A percentile compares a stretch with the other conserved stretches of the same genome.
phyloP scores from a whole-genome alignment of 2,797 vertebrate genomes.

The Tokudaia muenninki region DNA sequence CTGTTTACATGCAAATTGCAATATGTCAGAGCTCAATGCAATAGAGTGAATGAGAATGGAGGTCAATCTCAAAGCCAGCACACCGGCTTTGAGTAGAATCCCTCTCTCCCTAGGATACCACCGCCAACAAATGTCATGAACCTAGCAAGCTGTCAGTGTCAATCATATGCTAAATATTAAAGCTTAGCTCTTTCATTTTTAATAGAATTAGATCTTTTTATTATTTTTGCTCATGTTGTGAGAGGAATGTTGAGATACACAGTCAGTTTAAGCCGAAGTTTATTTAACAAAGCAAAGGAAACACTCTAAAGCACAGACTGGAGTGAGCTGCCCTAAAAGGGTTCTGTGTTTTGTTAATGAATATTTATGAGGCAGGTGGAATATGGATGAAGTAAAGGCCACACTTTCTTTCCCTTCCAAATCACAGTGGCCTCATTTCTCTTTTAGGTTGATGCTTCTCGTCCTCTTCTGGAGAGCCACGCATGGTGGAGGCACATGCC shows the following conservation, averaged over 20 bases:
- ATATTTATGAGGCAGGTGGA: not conserved
- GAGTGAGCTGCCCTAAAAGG: not conserved
- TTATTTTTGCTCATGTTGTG: not conserved
- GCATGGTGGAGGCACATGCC: not conserved
- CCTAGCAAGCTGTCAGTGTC: not conserved
- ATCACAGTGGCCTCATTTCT: not conserved
- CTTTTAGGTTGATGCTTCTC: not conserved
- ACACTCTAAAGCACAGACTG: not conserved
- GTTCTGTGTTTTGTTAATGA: not conserved
- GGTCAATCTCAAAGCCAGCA: not conserved
- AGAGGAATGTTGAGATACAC: not conserved
- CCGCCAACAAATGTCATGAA: not conserved
- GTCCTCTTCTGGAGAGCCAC: not conserved
- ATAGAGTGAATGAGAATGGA: not conserved
- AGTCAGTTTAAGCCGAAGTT: not conserved
- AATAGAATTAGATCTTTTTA: not conserved
- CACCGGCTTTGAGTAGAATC: not conserved
- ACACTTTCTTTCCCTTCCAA: not conserved
- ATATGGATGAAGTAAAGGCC: not conserved
- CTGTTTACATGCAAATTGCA: slow-evolving; percentile 24
- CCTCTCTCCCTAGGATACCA: not conserved
- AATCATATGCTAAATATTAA: not conserved
- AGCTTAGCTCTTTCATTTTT: slow-evolving; percentile 38
- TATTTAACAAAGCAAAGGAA: not conserved
- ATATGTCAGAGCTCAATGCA: not conserved